Conservation (phyloP, 2,113 vertebrate species). For the Petromus typicus region DNA sequence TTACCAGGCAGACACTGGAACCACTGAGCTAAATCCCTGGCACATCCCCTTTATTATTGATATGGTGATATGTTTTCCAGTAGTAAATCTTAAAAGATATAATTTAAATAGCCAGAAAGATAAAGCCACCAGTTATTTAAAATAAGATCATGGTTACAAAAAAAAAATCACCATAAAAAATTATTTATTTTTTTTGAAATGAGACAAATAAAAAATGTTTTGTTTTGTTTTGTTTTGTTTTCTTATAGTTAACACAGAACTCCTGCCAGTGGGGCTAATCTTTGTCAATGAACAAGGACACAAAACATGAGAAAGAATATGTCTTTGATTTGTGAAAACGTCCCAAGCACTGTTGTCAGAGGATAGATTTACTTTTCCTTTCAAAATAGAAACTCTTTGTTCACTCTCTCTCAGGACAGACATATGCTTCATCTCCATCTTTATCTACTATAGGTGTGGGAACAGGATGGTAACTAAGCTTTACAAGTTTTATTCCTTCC, state of each 20-base stretch:
- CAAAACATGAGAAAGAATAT: background rate
- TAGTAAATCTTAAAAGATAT: background rate
- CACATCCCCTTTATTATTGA: too few relatives aligned
- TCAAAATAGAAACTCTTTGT: background rate
- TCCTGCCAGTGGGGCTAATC: background rate
- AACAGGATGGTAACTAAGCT: background rate
- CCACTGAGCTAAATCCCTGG: too few relatives aligned
- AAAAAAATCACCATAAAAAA: constrained; percentile 7
- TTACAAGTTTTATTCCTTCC: background rate
- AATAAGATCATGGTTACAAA: background rate
- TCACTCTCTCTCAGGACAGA: background rate
- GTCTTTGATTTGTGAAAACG: background rate
- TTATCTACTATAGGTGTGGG: background rate
- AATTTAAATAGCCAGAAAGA: background rate
- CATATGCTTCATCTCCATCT: background rate
- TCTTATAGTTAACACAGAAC: background rate
- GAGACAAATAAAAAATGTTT: background rate
- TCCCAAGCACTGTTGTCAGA: background rate
- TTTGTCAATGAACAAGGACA: background rate
- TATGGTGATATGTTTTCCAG: background rate
- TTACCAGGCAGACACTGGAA: too few relatives aligned
- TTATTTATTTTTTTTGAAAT: background rate
- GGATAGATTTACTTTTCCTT: background rate
- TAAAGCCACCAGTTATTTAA: background rate
- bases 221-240: background rate